Conservation (phyloP, 2,888 invertebrate species). For the Abrostola triplasia region DNA sequence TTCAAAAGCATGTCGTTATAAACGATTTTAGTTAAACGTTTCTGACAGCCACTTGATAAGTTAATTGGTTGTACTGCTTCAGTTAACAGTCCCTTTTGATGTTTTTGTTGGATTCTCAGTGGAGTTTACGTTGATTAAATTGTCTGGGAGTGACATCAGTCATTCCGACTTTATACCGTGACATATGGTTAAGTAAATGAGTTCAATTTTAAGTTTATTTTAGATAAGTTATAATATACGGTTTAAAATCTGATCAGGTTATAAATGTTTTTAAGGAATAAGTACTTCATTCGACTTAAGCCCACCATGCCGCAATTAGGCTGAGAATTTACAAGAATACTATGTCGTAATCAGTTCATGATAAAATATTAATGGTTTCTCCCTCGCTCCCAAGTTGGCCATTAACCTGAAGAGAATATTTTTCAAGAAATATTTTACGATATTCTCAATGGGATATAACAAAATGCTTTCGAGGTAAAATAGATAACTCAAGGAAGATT, state of each 20-base stretch:
- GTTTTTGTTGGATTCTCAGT: background rate
- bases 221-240: background rate
- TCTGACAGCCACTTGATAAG: no score
- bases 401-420: constrained; percentile 35
- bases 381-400: constrained; percentile 20
- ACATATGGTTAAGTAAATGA: background rate
- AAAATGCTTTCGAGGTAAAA: constrained; percentile 49
- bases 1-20: constrained; percentile 54
- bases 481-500: constrained; percentile 41
- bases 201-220: no score
- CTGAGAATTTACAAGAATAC: constrained; percentile 1
- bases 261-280: background rate
- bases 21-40: background rate
- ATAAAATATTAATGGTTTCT: constrained; percentile 34
- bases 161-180: background rate
- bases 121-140: background rate
- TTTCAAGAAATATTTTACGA: constrained; percentile 26
- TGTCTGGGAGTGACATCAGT: background rate
- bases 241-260: background rate
- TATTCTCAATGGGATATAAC: constrained; percentile 43
- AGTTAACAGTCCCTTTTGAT: background rate
- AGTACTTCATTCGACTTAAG: constrained; percentile 1
- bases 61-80: no score
- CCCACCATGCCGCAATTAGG: background rate
- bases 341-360: constrained; percentile 16